phyloP scores from a whole-genome alignment of 1,140 invertebrate genomes.

The Drosophila nannoptera region DNA sequence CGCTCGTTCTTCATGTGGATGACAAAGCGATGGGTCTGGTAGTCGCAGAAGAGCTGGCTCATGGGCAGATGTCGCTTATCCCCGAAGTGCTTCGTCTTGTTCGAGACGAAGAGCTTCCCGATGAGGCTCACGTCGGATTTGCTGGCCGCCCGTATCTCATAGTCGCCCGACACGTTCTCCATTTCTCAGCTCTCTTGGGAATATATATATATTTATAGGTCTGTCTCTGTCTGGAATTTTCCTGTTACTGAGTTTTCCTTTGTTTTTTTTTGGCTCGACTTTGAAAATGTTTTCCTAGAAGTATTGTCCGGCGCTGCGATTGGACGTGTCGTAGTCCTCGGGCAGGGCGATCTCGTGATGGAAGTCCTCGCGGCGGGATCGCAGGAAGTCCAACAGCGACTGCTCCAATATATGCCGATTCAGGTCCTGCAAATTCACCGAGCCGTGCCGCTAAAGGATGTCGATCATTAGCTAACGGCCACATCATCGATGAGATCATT shows the following conservation, averaged over 20 bases:
- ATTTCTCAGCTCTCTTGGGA: constrained; percentile 10
- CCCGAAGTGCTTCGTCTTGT: constrained; percentile 25
- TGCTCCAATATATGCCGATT: constrained; percentile 52
- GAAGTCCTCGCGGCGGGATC: constrained; percentile 51
- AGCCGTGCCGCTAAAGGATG: neutral
- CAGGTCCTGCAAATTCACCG: constrained; percentile 12
- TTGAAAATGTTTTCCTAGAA: too few relatives aligned
- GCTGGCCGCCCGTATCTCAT: constrained; percentile 30
- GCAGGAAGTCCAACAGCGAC: constrained; percentile 49
- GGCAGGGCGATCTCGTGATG: constrained; percentile 54
- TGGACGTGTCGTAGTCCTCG: constrained; percentile 46
- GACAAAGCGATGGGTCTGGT: constrained; percentile 48
- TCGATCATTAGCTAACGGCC: too few relatives aligned
- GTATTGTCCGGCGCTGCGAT: too few relatives aligned
- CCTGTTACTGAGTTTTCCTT: neutral
- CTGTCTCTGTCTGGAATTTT: neutral
- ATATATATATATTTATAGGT: constrained; percentile 3
- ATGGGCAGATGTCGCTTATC: constrained; percentile 28
- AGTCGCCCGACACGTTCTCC: constrained; percentile 1
- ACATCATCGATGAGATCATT: too few relatives aligned
- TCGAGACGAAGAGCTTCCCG: constrained; percentile 19
- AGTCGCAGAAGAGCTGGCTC: constrained; percentile 21
- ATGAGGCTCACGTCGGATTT: constrained; percentile 26
- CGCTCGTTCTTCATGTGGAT: neutral
- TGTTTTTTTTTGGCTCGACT: too few relatives aligned